Percentiles rank a stretch among this genome's conserved stretches.
phyloP scores from a whole-genome alignment of 1,140 invertebrate species.

The Paraescarpia echinospica region DNA sequence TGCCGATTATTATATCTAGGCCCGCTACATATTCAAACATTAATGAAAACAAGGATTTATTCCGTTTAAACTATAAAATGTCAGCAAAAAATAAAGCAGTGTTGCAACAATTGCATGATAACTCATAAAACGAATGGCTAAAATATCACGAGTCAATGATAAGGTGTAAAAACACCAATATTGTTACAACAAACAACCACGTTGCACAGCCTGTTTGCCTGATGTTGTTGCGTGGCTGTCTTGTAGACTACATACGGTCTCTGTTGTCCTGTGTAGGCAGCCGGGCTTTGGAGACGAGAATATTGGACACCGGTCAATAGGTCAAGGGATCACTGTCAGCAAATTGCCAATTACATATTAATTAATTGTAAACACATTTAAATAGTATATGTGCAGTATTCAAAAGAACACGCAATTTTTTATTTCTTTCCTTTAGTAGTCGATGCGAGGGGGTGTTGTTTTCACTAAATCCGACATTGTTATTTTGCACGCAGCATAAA shows the following conservation, averaged over 20 bases:
- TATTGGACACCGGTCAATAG: not conserved
- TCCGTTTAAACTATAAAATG: too few relatives aligned
- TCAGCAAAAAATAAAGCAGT: too few relatives aligned
- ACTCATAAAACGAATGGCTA: not conserved
- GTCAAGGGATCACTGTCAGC: not conserved
- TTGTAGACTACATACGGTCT: not conserved
- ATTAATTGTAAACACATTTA: not conserved
- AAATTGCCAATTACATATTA: not conserved
- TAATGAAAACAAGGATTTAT: too few relatives aligned
- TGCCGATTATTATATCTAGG: too few relatives aligned
- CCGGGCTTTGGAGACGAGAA: not conserved
- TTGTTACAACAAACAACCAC: not conserved
- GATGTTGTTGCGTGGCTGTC: not conserved
- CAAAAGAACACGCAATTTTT: not conserved
- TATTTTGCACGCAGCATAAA: not conserved
- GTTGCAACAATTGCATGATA: not conserved
- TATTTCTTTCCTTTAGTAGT: not conserved
- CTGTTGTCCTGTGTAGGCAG: not conserved
- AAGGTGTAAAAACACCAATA: not conserved
- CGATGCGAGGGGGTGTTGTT: not conserved
- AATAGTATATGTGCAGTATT: not conserved
- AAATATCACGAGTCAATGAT: not conserved
- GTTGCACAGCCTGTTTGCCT: not conserved
- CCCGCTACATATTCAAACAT: too few relatives aligned
- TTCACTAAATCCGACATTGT: not conserved